Conservation (phyloP, 2,797 vertebrate genomes). For the Brachymystax lenok region DNA sequence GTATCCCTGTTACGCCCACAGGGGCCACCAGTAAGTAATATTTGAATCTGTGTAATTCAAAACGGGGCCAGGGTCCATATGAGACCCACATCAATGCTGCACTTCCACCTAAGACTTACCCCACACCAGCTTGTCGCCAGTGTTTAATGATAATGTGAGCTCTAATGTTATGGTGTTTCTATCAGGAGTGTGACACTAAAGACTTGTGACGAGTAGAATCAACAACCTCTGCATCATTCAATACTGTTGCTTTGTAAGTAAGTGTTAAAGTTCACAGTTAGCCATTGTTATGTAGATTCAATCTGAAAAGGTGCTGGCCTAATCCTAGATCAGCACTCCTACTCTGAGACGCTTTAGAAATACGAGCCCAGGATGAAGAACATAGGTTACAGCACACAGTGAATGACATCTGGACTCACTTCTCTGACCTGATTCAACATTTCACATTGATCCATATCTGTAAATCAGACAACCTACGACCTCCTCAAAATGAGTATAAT, state of each 20-base stretch:
- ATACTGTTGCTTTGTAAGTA: too few relatives aligned
- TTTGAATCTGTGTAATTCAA: background rate
- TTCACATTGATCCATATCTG: slow-evolving; percentile 30
- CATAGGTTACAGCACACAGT: background rate
- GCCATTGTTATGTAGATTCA: too few relatives aligned
- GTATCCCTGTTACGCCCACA: background rate
- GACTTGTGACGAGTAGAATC: too few relatives aligned
- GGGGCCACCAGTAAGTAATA: background rate
- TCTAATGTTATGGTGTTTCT: too few relatives aligned
- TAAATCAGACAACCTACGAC: slow-evolving; percentile 36
- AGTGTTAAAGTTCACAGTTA: too few relatives aligned
- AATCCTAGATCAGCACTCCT: background rate
- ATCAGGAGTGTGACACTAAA: too few relatives aligned
- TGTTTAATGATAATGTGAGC: too few relatives aligned
- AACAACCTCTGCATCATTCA: too few relatives aligned
- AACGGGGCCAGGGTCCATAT: background rate
- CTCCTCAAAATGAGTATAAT: slow-evolving; percentile 34
- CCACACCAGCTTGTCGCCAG: too few relatives aligned
- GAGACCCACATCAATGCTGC: too few relatives aligned
- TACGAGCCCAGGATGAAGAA: background rate
- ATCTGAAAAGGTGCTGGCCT: background rate
- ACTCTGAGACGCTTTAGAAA: background rate
- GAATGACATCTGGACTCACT: background rate
- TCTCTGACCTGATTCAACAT: slow-evolving; percentile 19
- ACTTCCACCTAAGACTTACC: too few relatives aligned